phyloP scores from a whole-genome alignment of 2,113 vertebrate species.

The Chaetops frenatus region DNA sequence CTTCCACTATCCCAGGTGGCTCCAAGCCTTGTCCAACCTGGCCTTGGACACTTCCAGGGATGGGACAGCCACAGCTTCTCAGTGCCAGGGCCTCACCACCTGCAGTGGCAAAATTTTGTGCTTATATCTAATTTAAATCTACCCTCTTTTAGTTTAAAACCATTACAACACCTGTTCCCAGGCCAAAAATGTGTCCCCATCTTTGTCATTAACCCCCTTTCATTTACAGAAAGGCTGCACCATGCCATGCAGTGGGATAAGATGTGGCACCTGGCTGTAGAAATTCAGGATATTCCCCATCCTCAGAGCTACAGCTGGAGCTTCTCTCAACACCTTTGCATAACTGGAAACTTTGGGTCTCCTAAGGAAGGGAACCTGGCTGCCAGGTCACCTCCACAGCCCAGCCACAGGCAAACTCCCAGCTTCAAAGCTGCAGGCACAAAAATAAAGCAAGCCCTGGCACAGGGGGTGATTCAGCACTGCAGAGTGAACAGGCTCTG shows the following conservation, averaged over 20 bases:
- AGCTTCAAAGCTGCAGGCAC: not conserved
- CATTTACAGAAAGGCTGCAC: not conserved
- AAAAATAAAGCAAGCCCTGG: not conserved
- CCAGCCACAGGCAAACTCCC: not conserved
- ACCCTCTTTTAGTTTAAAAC: not conserved
- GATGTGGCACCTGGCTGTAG: not conserved
- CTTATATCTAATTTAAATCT: not conserved
- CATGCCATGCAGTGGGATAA: not conserved
- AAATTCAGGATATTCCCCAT: not conserved
- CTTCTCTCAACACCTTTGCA: not conserved
- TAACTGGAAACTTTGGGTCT: not conserved
- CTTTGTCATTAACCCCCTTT: not conserved
- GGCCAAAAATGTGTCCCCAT: too few relatives aligned
- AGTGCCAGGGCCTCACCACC: not conserved
- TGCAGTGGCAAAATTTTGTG: not conserved
- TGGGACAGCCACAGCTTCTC: not conserved
- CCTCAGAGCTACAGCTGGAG: not conserved
- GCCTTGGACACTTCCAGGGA: not conserved
- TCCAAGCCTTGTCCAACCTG: rapidly evolving
- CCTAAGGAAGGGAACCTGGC: not conserved
- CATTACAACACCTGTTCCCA: not conserved
- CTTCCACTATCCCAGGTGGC: rapidly evolving
- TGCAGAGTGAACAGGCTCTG: rapidly evolving
- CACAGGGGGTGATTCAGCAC: not conserved
- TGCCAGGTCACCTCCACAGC: not conserved